Evolutionary conservation across 2,888 invertebrate genomes (phyloP), one percentile per base, ranked within the genome.

Genomic region (Anticlea derivata): DNA sequence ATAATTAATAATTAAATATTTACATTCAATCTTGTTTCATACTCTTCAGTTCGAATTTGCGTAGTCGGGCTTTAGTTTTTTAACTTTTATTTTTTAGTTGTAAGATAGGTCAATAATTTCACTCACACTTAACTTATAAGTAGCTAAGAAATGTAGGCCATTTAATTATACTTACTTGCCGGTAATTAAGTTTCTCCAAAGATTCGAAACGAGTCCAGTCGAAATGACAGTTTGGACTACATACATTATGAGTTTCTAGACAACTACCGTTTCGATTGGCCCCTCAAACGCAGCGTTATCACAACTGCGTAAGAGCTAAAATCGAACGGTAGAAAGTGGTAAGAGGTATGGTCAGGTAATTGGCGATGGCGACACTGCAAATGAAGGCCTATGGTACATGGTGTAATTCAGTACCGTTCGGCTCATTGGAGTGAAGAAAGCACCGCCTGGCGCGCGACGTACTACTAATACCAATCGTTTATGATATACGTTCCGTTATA

Each of bases 351-450:
- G 61, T 56, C 61, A 58, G 58, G 81, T 82, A 83, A 83, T 85
- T 80, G 80, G 70, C 72, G 70, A 83, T 85, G 77, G 82, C 76
- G 78, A 83, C 84, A 85, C 81, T 75, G 78, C 83, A 85, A 86
- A 81, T 85, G 83, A 82, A 72, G 80, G 80, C 77, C 79, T 77
- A 71, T 69, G 86, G 83, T 83, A 71, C 53, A 53, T 53, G 66
- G 79, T 84, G 80, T 85, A 86, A 87, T 87, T 84, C 79, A 78
- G 80, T 87, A 86, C 89, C 88, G 88, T 87, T 82, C 73, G 73
- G 77, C 78, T 80, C 85, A 81, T 84, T 86, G 78, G 86, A 83
- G 78, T 85, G 87, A 86, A 81, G 86, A 86, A 87, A 88, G 84
- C 80, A 81, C 80, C 83, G 83, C 84, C n/a, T 81, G 80, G 75